Conservation (phyloP, 2,888 invertebrate genomes). For the Bombylius discolor region DNA sequence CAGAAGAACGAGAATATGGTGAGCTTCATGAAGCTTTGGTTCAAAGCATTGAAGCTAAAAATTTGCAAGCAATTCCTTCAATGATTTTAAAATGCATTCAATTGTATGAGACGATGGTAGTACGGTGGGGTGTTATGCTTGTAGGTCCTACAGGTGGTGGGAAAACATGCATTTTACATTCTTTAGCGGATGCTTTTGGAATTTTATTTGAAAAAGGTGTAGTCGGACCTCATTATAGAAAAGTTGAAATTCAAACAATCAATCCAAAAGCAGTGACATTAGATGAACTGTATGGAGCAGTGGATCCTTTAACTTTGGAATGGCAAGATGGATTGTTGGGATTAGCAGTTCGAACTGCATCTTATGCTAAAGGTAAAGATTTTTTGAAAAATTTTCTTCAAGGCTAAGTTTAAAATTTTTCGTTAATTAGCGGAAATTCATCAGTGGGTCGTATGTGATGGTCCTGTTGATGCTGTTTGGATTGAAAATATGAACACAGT, state of each 20-base stretch:
- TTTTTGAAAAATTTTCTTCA: too few species aligned
- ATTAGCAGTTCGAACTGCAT: slow-evolving; percentile 29
- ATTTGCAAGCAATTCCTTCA: slow-evolving; percentile 49
- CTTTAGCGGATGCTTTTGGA: slow-evolving; percentile 54
- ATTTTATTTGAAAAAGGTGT: slow-evolving; percentile 49
- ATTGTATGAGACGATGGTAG: slow-evolving; percentile 79
- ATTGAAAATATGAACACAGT: slow-evolving; percentile 91
- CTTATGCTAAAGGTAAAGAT: slow-evolving; percentile 25
- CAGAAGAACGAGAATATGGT: slow-evolving; percentile 71
- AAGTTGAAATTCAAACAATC: slow-evolving; percentile 64
- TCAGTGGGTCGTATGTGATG: slow-evolving; percentile 86
- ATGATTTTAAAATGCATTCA: slow-evolving; percentile 47
- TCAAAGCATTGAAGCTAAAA: slow-evolving; percentile 40
- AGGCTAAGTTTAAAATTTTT: neutral
- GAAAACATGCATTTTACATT: slow-evolving; percentile 66
- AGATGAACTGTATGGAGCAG: slow-evolving; percentile 79
- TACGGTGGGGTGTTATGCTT: slow-evolving; percentile 84
- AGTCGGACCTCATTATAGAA: slow-evolving; percentile 49
- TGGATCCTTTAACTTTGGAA: slow-evolving; percentile 70
- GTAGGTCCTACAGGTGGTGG: slow-evolving; percentile 85
- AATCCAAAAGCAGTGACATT: slow-evolving; percentile 82
- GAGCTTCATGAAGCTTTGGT: slow-evolving; percentile 53
- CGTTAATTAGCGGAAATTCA: slow-evolving; percentile 48
- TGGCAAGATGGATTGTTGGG: slow-evolving; percentile 85
- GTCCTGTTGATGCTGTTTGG: slow-evolving; percentile 88